Evolutionary conservation across 2,888 invertebrate species (phyloP).

Genomic region (Therioaphis trifolii): DNA sequence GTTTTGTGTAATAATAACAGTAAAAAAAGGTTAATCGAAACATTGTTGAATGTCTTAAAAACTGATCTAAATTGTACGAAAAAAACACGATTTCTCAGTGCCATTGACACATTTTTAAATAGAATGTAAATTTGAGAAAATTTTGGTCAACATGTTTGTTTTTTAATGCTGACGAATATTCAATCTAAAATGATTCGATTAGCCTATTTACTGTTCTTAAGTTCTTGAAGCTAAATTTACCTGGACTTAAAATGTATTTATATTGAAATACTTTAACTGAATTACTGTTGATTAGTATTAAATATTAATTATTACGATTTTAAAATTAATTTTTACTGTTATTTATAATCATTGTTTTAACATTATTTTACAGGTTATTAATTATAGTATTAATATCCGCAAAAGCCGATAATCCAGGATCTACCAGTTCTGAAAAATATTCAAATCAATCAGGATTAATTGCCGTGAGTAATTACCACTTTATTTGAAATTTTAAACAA

Average conservation of each 20-base stretch:
- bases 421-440: constrained; percentile 27
- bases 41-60: not conserved
- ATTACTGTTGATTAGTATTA: too few relatives aligned
- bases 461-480: constrained; percentile 42
- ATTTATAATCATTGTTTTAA: constrained; percentile 2
- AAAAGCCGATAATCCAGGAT: constrained; percentile 22
- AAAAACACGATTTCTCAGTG: not conserved
- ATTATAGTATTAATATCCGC: constrained; percentile 32
- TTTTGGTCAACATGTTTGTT: not conserved
- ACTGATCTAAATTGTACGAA: not conserved
- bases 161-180: not conserved
- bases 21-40: constrained; percentile 11
- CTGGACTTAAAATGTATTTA: too few relatives aligned
- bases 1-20: not conserved
- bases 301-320: not conserved
- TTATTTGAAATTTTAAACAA: constrained; percentile 13
- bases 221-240: too few relatives aligned
- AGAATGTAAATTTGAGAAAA: too few relatives aligned
- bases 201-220: too few relatives aligned
- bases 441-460: constrained; percentile 43
- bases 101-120: too few relatives aligned
- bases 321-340: not conserved
- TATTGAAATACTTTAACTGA: too few relatives aligned
- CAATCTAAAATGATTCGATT: too few relatives aligned
- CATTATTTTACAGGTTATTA: constrained; percentile 41